These are phyloP conservation scores for Dendronephthya gigantea DNA, from an alignment of 64 coral and sea anemone genomes.

Conservation along the genomic window DNA sequence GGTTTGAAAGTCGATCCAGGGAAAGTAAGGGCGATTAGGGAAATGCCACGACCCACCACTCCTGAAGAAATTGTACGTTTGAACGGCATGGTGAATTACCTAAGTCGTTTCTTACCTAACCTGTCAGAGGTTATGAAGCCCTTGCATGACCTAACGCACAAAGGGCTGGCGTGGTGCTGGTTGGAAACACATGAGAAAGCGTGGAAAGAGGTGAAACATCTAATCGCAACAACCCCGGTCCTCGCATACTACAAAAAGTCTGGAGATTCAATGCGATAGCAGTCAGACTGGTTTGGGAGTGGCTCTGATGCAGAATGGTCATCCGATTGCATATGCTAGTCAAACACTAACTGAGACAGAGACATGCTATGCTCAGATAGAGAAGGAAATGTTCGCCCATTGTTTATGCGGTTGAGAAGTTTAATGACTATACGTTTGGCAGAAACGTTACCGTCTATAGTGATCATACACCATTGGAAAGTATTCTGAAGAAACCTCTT, in stretches of 20 bases:
- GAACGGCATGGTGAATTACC: not conserved
- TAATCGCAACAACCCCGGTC: not conserved
- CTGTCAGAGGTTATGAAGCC: not conserved
- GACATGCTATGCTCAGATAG: not conserved
- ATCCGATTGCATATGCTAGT: not conserved
- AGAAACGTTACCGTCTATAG: not conserved
- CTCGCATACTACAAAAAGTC: not conserved
- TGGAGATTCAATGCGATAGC: not conserved
- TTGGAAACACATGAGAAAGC: not conserved
- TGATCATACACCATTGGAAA: not conserved
- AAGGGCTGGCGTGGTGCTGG: not conserved
- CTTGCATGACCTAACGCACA: not conserved
- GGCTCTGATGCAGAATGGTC: not conserved
- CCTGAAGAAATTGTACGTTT: not conserved
- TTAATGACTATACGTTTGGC: not conserved
- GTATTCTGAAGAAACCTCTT: not conserved
- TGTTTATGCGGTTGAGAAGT: not conserved
- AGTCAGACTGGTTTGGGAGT: not conserved
- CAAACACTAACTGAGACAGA: not conserved
- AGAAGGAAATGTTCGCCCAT: not conserved
- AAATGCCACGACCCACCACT: not conserved
- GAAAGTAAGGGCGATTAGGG: too few species aligned
- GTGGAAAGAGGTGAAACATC: not conserved
- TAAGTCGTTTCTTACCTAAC: not conserved
- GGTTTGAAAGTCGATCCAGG: too few species aligned